Percentiles rank a stretch among this genome's conserved stretches.
Evolutionary conservation across 2,888 invertebrate genomes (phyloP).

Genomic region (Rambutsinella grinnellia): DNA sequence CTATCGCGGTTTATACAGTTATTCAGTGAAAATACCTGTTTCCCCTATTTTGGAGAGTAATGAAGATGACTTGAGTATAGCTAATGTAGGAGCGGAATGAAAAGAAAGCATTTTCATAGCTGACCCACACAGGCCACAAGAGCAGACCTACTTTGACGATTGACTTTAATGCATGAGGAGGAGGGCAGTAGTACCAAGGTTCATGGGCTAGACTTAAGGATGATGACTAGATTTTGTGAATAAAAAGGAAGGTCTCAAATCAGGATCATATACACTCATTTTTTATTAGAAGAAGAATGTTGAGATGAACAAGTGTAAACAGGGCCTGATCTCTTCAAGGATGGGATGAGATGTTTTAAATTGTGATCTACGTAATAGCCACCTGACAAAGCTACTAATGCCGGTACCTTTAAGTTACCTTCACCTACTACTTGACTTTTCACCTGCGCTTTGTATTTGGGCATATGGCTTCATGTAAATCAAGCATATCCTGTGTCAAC

Average conservation of each 20-base stretch:
- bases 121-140: constrained; percentile 21
- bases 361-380: no score
- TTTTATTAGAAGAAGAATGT: no score
- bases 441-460: constrained; percentile 30
- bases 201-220: constrained; percentile 28
- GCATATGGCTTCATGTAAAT: constrained; percentile 6
- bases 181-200: constrained; percentile 47
- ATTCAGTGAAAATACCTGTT: constrained; percentile 42
- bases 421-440: constrained; percentile 59
- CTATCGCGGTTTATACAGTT: constrained; percentile 39
- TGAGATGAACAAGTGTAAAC: no score
- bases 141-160: no score
- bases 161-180: no score
- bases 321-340: no score
- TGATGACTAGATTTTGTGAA: no score
- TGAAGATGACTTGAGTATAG: constrained; percentile 27
- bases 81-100: not conserved
- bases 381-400: no score
- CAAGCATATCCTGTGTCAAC: not conserved
- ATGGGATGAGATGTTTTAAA: no score
- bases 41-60: constrained; percentile 27
- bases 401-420: no score
- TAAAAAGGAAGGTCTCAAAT: no score
- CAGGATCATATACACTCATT: no score
- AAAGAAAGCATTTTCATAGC: constrained; percentile 7